Conservation (phyloP, 2,888 invertebrate species). For the Rhabditoides inermis region DNA sequence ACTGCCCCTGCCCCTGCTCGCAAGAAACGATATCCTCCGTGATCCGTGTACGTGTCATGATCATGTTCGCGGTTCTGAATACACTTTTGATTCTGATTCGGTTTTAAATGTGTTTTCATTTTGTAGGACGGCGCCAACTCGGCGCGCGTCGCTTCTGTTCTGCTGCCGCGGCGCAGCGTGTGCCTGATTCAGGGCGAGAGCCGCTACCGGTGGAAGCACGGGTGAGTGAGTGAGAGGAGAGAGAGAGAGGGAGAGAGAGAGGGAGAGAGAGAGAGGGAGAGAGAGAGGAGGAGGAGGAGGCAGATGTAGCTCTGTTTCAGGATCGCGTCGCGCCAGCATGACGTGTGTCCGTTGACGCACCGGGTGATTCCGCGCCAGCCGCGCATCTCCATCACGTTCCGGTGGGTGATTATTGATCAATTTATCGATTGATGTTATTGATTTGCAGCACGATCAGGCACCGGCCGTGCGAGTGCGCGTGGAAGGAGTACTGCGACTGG, state of each 20-base stretch:
- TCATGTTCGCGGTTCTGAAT: too few species aligned
- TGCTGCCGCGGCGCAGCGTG: conserved; percentile 75
- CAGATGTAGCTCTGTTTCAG: conserved; percentile 35
- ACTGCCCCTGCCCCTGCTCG: too few species aligned
- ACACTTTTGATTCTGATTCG: too few species aligned
- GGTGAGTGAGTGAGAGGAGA: conserved; percentile 47
- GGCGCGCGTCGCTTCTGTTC: conserved; percentile 60
- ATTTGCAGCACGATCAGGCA: conserved; percentile 50
- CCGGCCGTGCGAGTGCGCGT: conserved; percentile 44
- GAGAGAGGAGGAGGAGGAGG: too few species aligned
- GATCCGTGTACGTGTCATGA: too few species aligned
- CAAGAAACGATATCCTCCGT: too few species aligned
- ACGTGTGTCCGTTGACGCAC: conserved; percentile 60
- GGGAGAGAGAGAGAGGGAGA: too few species aligned
- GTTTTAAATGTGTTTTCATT: too few species aligned
- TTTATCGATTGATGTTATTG: not conserved
- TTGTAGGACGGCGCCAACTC: conserved; percentile 42
- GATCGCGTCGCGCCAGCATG: conserved; percentile 74
- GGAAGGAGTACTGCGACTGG: conserved; percentile 49
- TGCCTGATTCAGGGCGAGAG: conserved; percentile 75
- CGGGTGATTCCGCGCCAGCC: conserved; percentile 25
- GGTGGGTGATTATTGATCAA: conserved; percentile 3
- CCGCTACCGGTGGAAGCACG: conserved; percentile 85
- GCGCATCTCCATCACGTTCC: conserved; percentile 57
- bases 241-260: not conserved